Evolutionary conservation across 1,140 invertebrate genomes (phyloP).

Genomic region (Globodera rostochiensis): DNA sequence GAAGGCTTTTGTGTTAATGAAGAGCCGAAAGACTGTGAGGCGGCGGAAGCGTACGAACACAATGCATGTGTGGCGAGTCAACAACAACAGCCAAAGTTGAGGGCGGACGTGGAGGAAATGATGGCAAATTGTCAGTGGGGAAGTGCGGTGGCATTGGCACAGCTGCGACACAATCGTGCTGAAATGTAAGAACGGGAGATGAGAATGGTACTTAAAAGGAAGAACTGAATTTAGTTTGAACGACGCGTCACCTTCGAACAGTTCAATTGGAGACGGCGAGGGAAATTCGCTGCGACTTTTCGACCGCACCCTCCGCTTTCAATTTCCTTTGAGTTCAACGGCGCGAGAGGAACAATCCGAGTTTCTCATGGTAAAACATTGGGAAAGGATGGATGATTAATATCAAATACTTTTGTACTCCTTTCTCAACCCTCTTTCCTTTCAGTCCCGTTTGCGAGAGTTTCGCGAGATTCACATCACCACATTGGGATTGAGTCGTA

Average conservation of each 20-base stretch:
- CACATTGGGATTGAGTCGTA: not conserved
- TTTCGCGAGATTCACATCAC: slow-evolving; percentile 25
- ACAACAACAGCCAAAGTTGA: not conserved
- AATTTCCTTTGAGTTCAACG: not conserved
- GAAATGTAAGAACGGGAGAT: not conserved
- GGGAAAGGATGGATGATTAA: not conserved
- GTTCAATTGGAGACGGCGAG: not conserved
- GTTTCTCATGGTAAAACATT: slow-evolving; percentile 12
- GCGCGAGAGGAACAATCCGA: slow-evolving; percentile 2
- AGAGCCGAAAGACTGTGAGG: not conserved
- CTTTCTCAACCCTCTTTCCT: not conserved
- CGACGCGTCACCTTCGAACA: not conserved
- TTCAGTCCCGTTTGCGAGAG: not conserved
- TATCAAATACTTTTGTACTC: too few species aligned
- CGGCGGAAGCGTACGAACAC: not conserved
- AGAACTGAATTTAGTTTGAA: not conserved
- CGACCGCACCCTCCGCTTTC: not conserved
- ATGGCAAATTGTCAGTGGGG: not conserved
- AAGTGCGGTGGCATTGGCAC: not conserved
- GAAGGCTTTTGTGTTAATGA: not conserved
- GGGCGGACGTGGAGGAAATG: slow-evolving; percentile 12
- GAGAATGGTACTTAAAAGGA: not conserved
- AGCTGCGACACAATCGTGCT: not conserved
- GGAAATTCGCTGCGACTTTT: not conserved
- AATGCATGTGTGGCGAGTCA: not conserved